Evolutionary conservation across 1,140 invertebrate species (phyloP), one percentile per base, ranked within the genome.

Genomic region (Camponotus pennsylvanicus): DNA sequence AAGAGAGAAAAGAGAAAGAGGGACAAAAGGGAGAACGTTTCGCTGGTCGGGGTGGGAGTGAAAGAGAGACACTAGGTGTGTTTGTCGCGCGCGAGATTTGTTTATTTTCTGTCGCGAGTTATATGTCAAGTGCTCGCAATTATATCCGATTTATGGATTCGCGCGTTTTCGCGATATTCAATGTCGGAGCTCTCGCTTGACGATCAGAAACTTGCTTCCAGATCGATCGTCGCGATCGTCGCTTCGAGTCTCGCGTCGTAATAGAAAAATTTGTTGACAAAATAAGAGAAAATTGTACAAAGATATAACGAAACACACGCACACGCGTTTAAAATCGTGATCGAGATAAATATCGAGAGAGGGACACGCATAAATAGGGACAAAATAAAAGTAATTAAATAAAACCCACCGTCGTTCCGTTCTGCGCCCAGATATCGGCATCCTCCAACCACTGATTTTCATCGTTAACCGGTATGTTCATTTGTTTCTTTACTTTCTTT

Each of bases 391-490:
- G 55, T 83, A 73, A 73, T 83, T 73, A 73, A 61, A 42, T 45
- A 83, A 45, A 83, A 83, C 45, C 79, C 89, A 91, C 83, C 92
- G 93, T 92, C 92, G 93, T 93, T 92, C 90, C 91, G 93, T 94
- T 94, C 93, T 94, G 90, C 94, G 92, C 91, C 93, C 93, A 94
- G 92, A 88, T 91, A 89, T 93, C 94, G 93, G 93, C 94, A 94
- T 93, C 91, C 92, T 93, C 90, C 93, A 92, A 93, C 92, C 93
- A 93, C 94, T 94, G 94, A 94, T 95, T 95, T 95, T 94, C 94
- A 95, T 94, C 94, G 93, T 94, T 95, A 95, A 95, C 92, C 93
- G 94, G 94, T 95, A 95, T 94, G 94, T 95, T 94, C 92, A 93
- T 94, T 95, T 95, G 80, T 95, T 95, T 93, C 92, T 95, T 95